phyloP scores from a whole-genome alignment of 92 coral and sea anemone genomes.

The Blastomussa wellsi region DNA sequence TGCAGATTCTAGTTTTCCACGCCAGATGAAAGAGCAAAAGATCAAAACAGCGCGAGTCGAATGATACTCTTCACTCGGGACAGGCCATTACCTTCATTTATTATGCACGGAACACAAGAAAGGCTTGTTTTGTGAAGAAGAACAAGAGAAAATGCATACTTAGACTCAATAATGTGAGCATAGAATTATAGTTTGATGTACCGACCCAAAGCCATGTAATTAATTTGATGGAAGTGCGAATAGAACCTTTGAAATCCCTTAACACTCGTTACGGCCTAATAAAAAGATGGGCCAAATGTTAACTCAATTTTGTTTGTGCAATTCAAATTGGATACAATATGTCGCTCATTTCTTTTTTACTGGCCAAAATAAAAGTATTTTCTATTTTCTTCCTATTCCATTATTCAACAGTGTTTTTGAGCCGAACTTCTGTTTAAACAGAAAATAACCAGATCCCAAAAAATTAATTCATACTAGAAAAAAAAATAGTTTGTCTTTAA shows the following conservation, averaged over 20 bases:
- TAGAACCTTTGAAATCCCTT: constrained; percentile 30
- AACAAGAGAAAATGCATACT: constrained; percentile 36
- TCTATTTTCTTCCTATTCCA: background rate
- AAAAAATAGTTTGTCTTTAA: constrained; percentile 1
- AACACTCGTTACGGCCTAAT: constrained; percentile 23
- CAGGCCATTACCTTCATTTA: constrained; percentile 44
- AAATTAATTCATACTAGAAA: background rate
- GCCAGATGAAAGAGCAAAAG: constrained; percentile 56
- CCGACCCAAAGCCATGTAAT: constrained; percentile 43
- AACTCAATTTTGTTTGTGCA: constrained; percentile 45
- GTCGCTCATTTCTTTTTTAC: constrained; percentile 5
- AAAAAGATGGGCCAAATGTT: constrained; percentile 13
- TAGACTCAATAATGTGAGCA: constrained; percentile 20
- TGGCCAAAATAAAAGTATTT: constrained; percentile 6
- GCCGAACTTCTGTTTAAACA: constrained; percentile 2
- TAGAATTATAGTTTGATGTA: constrained; percentile 38
- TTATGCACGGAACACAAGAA: constrained; percentile 32
- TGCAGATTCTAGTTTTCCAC: constrained; percentile 62
- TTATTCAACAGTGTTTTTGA: constrained; percentile 3
- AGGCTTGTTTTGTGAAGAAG: constrained; percentile 26
- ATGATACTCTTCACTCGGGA: constrained; percentile 12
- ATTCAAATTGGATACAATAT: constrained; percentile 31
- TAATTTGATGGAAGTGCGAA: constrained; percentile 37
- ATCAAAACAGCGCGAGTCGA: constrained; percentile 24
- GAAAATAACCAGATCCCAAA: background rate